Evolutionary conservation across 2,797 vertebrate species (phyloP).

Genomic region (Acanthopagrus latus): DNA sequence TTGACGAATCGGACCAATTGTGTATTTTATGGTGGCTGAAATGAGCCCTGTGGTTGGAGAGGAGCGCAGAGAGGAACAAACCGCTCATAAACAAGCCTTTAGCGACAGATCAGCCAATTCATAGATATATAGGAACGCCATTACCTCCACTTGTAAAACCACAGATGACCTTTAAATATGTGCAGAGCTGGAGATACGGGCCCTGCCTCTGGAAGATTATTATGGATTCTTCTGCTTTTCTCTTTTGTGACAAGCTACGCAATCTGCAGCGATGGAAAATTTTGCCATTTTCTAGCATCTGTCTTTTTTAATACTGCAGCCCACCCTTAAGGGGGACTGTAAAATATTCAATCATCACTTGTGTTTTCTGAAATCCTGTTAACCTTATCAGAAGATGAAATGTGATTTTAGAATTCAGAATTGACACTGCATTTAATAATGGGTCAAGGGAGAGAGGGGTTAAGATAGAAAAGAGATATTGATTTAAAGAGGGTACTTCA

Average conservation of each 20-base stretch:
- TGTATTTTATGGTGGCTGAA: conserved; percentile 79
- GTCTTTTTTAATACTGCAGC: conserved; percentile 24
- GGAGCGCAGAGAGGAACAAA: conserved; percentile 67
- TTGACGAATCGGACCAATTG: conserved; percentile 82
- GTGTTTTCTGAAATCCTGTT: conserved; percentile 2
- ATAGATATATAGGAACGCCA: conserved; percentile 73
- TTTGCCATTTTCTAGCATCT: conserved; percentile 43
- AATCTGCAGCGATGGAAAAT: conserved; percentile 58
- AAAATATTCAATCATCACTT: too few relatives aligned
- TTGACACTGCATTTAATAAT: conserved; percentile 3
- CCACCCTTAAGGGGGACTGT: neutral
- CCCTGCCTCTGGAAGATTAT: conserved; percentile 65
- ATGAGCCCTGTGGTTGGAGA: conserved; percentile 68
- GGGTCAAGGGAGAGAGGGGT: neutral
- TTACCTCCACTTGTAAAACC: conserved; percentile 84
- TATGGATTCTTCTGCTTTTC: conserved; percentile 64
- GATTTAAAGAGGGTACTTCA: conserved; percentile 12
- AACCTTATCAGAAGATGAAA: conserved; percentile 18
- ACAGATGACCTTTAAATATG: conserved; percentile 84
- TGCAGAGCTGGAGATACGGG: conserved; percentile 66
- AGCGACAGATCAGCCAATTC: conserved; percentile 84
- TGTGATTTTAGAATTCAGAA: neutral
- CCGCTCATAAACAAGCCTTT: conserved; percentile 82
- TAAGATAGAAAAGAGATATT: conserved; percentile 1
- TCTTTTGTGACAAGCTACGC: conserved; percentile 45